Percentiles rank a stretch among this genome's conserved stretches.
These are phyloP conservation scores for Chunga burmeisteri DNA, from an alignment of 2,113 vertebrate genomes.

Conservation along the genomic window DNA sequence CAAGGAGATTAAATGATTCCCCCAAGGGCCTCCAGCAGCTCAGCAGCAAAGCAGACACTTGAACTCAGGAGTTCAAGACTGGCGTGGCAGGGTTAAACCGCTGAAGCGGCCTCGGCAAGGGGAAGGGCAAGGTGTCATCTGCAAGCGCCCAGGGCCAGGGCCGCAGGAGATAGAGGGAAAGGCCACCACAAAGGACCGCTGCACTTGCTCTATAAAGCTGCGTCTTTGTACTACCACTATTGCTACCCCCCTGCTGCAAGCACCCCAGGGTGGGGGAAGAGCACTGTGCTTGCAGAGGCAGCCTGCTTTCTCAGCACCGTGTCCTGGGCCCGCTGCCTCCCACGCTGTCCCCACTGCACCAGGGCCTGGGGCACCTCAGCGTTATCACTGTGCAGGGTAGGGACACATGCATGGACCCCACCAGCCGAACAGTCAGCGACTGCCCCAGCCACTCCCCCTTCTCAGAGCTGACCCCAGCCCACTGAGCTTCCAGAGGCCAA, in stretches of 20 bases:
- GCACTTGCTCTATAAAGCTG: not conserved
- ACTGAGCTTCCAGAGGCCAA: not conserved
- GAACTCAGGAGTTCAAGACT: not conserved
- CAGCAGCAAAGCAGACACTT: not conserved
- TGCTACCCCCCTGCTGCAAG: not conserved
- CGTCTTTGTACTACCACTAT: not conserved
- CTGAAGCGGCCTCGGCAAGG: not conserved
- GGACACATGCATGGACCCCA: not conserved
- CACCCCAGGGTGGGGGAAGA: fast-evolving
- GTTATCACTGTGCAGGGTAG: not conserved
- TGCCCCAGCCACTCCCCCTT: not conserved
- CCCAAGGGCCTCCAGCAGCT: not conserved
- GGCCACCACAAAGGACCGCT: not conserved
- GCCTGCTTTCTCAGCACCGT: not conserved
- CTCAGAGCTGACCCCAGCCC: not conserved
- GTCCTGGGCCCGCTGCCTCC: not conserved
- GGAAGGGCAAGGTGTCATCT: not conserved
- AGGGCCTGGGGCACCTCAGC: not conserved
- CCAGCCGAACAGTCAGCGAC: not conserved
- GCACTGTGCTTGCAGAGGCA: not conserved
- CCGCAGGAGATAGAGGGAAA: not conserved
- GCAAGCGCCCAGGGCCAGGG: fast-evolving
- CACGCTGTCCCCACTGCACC: fast-evolving
- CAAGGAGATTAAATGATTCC: not conserved
- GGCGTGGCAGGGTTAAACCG: not conserved